Conservation (phyloP, 2,888 invertebrate species). For the Thereva nobilitata region DNA sequence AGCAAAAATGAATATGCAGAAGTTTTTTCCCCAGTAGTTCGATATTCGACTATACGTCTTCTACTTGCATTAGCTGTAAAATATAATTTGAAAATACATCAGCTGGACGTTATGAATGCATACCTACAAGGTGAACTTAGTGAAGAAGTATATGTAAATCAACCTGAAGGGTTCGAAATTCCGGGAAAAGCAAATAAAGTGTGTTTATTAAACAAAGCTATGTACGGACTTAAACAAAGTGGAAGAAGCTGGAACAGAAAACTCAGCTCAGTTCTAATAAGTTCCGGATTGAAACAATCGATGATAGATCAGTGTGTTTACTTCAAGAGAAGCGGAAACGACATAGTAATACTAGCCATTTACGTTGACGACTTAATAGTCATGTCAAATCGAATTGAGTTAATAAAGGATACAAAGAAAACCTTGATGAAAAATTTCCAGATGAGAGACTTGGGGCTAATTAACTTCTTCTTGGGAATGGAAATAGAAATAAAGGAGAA, state of each 20-base stretch:
- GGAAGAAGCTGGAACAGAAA: constrained; percentile 23
- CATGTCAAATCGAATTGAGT: too few relatives aligned
- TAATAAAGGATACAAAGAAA: too few relatives aligned
- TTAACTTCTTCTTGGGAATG: constrained; percentile 30
- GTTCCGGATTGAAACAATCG: constrained; percentile 6
- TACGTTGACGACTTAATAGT: constrained; percentile 3
- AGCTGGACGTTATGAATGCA: constrained; percentile 28
- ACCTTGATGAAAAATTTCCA: too few relatives aligned
- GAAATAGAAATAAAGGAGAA: constrained; percentile 28
- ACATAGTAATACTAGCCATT: constrained; percentile 13
- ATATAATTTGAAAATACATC: not conserved
- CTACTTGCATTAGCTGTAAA: too few relatives aligned
- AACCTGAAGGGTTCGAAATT: constrained; percentile 27
- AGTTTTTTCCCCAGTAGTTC: too few relatives aligned
- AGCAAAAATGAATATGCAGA: constrained; percentile 44
- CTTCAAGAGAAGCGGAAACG: not conserved
- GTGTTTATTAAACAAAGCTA: constrained; percentile 12
- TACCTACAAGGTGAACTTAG: constrained; percentile 21
- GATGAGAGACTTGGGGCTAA: too few relatives aligned
- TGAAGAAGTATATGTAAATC: constrained; percentile 22
- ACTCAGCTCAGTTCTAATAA: constrained; percentile 15
- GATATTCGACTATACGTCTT: too few relatives aligned
- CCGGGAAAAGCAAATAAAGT: constrained; percentile 4
- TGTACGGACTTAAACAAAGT: constrained; percentile 26
- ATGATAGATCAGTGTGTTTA: constrained; percentile 27